Conservation (phyloP, 2,113 vertebrate genomes). For the Trachemys scripta region DNA sequence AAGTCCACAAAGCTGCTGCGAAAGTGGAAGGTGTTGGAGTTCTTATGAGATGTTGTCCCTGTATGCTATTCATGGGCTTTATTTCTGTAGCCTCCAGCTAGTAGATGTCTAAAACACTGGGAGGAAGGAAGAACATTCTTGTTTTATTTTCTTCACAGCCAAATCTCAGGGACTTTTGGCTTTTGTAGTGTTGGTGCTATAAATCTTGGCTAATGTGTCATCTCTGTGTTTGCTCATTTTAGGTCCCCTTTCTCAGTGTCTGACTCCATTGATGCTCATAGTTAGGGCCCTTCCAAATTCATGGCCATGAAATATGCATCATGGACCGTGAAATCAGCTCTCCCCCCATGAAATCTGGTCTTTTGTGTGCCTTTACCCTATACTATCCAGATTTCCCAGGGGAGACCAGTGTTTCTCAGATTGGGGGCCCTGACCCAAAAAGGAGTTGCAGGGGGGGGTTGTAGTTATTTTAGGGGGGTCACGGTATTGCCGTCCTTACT, state of each 20-base stretch:
- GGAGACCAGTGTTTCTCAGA: no score
- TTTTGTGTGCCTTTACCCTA: no score
- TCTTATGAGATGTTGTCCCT: background rate
- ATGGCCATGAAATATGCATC: no score
- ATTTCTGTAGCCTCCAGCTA: background rate
- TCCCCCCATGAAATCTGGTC: no score
- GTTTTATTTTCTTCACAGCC: background rate
- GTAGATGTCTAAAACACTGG: background rate
- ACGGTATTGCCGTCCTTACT: no score
- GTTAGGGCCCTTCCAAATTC: background rate
- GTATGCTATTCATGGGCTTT: background rate
- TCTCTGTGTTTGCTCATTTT: background rate
- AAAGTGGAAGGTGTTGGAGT: background rate
- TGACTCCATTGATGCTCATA: background rate
- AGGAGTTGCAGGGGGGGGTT: no score
- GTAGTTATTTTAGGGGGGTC: no score
- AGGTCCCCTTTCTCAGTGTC: background rate
- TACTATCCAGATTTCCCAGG: no score
- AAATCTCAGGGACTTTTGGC: background rate
- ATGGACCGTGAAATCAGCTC: no score
- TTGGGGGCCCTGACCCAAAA: no score
- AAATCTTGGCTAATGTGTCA: background rate
- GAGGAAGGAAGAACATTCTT: background rate
- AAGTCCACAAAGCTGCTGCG: background rate
- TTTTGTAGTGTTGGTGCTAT: background rate